Base-by-base conservation (phyloP, 2,113 vertebrate species). In the Dicerorhinus sumatrensis region DNA sequence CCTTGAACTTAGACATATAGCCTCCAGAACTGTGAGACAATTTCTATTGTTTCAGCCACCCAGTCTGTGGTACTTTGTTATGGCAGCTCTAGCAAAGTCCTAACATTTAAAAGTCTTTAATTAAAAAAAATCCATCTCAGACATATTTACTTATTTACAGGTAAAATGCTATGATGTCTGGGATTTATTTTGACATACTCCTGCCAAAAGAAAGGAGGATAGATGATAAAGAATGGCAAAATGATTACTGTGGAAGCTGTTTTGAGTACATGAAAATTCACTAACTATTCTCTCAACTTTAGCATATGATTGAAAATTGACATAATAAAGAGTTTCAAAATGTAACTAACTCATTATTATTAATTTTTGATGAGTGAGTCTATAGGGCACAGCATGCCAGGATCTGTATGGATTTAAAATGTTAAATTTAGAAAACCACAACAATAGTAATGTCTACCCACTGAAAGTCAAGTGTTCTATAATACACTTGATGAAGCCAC, bases 281-380 rank as follows among this genome's bases (percentile, higher is more conserved):
- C 85, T 46, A 33, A 67, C 8, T 76, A 7, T 76, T 89, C 85
- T 96, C 46, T 92, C 31, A 80, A 63, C 20, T 56, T 83, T 63
- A 79, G 27, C 56, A 9, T 92, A 29, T 92, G 93, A 79, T 96
- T 95, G 69, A 91, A 96, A 73, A 82, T 48, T 75, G 89, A 94
- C 84, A 77, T 89, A 92, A 92, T 94, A 93, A 89, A 62, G 94
- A 97, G 69, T 91, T 95, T 93, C 62, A 91, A 95, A 94, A 82
- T 95, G 39, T 67, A 89, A 62, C 65, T 65, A 76, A 84, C 70
- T 95, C 75, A 91, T 93, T 95, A 29, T 85, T 89, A 84, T 97
- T 96, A 89, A 97, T 95, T 94, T 82, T 85, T 89, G 39, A 79
- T 77, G 73, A 87, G 48, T 77, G 73, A 87, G 48, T 85, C 48